phyloP scores from a whole-genome alignment of 2,888 invertebrate species.

The Agapetus fuscipes region DNA sequence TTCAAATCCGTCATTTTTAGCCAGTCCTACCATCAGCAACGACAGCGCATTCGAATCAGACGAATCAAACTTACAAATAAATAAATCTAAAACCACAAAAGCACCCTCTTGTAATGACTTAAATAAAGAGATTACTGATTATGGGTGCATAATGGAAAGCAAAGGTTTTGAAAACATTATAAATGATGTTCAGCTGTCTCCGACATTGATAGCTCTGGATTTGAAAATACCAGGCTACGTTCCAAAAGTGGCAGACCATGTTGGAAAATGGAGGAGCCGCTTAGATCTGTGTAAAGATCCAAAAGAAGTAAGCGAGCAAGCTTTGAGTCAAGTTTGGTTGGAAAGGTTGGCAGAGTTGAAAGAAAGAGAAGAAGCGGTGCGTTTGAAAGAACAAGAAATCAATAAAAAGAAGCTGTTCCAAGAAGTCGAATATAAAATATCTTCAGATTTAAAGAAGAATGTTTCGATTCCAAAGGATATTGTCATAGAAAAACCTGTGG shows the following conservation, averaged over 20 bases:
- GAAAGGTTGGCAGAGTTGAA: conserved; percentile 42
- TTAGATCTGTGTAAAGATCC: conserved; percentile 32
- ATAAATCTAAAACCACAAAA: neutral
- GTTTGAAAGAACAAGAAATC: conserved; percentile 40
- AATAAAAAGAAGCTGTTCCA: conserved; percentile 38
- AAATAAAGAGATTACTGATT: neutral
- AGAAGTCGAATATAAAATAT: conserved; percentile 33
- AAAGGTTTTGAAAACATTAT: conserved; percentile 4
- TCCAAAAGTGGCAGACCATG: conserved; percentile 32
- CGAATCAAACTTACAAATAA: conserved; percentile 12
- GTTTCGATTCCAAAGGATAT: too few species aligned
- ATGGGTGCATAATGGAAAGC: conserved; percentile 8
- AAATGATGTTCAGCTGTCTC: conserved; percentile 29
- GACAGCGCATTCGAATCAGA: conserved; percentile 21
- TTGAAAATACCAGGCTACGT: conserved; percentile 42
- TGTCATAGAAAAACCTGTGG: too few species aligned
- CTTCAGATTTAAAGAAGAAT: conserved; percentile 17
- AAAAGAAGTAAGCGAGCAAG: conserved; percentile 43
- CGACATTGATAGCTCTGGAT: conserved; percentile 39
- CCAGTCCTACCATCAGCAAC: conserved; percentile 6
- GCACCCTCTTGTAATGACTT: conserved; percentile 2
- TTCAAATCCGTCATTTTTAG: neutral
- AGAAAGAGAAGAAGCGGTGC: conserved; percentile 42
- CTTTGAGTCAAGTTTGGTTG: conserved; percentile 48
- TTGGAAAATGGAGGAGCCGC: conserved; percentile 26